phyloP scores from a whole-genome alignment of 2,797 vertebrate genomes.

The Triplophysa yarkandensis region DNA sequence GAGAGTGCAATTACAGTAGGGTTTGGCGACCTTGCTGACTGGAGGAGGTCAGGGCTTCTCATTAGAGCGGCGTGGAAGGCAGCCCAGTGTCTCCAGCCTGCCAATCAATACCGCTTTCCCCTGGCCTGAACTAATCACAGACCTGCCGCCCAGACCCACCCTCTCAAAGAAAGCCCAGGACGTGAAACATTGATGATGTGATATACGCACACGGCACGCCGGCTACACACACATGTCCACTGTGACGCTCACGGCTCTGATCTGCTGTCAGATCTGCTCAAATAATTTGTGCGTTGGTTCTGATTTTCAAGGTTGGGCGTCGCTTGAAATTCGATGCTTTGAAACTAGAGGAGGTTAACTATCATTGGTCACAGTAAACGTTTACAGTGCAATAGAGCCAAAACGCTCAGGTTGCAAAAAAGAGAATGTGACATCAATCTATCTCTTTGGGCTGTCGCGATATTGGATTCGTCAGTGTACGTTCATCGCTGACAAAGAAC shows the following conservation, averaged over 20 bases:
- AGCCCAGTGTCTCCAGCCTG: constrained; percentile 82
- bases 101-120: constrained; percentile 83
- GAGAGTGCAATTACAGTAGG: constrained; percentile 85
- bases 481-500: no score
- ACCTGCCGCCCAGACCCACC: constrained; percentile 73
- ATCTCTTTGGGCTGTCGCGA: neutral
- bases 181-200: constrained; percentile 44
- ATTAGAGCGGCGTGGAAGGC: constrained; percentile 84
- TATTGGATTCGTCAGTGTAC: no score
- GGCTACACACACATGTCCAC: constrained; percentile 3
- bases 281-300: constrained; percentile 11
- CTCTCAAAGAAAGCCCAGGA: constrained; percentile 48
- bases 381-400: neutral
- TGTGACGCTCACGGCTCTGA: no score
- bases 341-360: constrained; percentile 14
- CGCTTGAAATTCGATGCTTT: constrained; percentile 42
- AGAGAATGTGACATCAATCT: neutral
- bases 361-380: constrained; percentile 12
- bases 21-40: constrained; percentile 84
- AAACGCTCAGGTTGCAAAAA: neutral
- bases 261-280: constrained; percentile 27
- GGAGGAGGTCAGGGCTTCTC: constrained; percentile 84
- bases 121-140: constrained; percentile 79
- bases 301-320: constrained; percentile 39
- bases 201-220: constrained; percentile 53